Evolutionary conservation across 2,888 invertebrate species (phyloP).

Genomic region (Conchocele bisecta): DNA sequence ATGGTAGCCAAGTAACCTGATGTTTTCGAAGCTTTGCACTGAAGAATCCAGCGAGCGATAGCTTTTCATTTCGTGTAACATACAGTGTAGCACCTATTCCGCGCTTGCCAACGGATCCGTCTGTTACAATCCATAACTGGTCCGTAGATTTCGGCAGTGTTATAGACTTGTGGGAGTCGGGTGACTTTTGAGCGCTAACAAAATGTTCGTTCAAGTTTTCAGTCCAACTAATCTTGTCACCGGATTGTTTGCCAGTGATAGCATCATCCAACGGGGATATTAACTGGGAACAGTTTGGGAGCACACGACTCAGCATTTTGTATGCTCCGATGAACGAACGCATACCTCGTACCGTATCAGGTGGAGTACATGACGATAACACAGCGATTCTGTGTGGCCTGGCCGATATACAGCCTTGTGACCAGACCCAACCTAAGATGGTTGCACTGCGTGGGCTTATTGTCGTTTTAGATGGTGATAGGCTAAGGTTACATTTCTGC

Average conservation of each 20-base stretch:
- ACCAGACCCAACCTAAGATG: background rate
- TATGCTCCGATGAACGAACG: background rate
- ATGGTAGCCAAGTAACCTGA: slow-evolving; percentile 60
- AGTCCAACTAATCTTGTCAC: slow-evolving; percentile 37
- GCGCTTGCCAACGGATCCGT: slow-evolving; percentile 42
- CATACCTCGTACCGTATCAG: background rate
- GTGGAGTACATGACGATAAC: background rate
- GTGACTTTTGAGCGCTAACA: slow-evolving; percentile 19
- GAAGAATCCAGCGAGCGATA: slow-evolving; percentile 59
- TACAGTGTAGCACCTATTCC: slow-evolving; percentile 64
- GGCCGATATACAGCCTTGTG: background rate
- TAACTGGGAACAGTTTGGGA: background rate
- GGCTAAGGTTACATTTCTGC: background rate
- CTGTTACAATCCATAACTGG: slow-evolving; percentile 47
- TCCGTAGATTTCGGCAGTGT: slow-evolving; percentile 28
- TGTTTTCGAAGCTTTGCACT: slow-evolving; percentile 60
- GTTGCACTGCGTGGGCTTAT: background rate
- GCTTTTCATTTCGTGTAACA: slow-evolving; percentile 31
- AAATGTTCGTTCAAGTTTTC: slow-evolving; percentile 34
- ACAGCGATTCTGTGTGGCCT: background rate
- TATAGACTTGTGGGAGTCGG: slow-evolving; percentile 26
- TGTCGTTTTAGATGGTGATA: background rate
- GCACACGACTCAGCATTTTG: background rate
- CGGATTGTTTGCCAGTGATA: background rate
- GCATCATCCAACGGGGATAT: background rate